Percentiles rank a stretch among this genome's conserved stretches.
These are phyloP conservation scores for Emydocephalus ijimae DNA, from an alignment of 2,113 vertebrate species.

Conservation along the genomic window DNA sequence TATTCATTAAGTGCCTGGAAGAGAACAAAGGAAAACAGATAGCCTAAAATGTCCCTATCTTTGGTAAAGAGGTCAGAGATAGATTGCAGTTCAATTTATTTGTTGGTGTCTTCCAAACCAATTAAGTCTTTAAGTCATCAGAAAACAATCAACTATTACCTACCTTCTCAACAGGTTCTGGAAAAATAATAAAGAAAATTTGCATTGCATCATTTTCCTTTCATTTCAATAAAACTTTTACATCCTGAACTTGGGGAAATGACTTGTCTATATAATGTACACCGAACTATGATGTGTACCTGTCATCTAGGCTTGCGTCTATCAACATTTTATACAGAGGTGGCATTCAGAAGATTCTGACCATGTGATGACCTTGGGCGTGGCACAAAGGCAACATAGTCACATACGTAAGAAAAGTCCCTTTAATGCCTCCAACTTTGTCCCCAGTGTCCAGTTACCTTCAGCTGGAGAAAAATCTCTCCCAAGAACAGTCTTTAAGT, in stretches of 20 bases:
- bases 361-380: too few species aligned
- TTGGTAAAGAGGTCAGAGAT: not conserved
- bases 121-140: slow-evolving; percentile 10
- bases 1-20: slow-evolving; percentile 9
- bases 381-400: too few species aligned
- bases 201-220: not conserved
- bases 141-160: not conserved
- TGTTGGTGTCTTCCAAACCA: slow-evolving; percentile 9
- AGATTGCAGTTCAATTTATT: slow-evolving; percentile 16
- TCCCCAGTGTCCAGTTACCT: too few species aligned
- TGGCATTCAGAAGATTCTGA: too few species aligned
- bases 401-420: too few species aligned
- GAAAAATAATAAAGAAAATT: not conserved
- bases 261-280: not conserved
- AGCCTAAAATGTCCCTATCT: not conserved
- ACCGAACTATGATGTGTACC: not conserved
- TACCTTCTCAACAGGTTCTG: not conserved
- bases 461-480: too few species aligned
- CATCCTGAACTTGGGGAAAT: not conserved
- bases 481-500: too few species aligned
- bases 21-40: slow-evolving; percentile 21
- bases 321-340: not conserved
- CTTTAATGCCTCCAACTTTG: too few species aligned
- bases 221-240: not conserved
- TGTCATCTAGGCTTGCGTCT: not conserved